Conservation (phyloP, 2,888 invertebrate species). For the Hirtodrosophila trivittata region DNA sequence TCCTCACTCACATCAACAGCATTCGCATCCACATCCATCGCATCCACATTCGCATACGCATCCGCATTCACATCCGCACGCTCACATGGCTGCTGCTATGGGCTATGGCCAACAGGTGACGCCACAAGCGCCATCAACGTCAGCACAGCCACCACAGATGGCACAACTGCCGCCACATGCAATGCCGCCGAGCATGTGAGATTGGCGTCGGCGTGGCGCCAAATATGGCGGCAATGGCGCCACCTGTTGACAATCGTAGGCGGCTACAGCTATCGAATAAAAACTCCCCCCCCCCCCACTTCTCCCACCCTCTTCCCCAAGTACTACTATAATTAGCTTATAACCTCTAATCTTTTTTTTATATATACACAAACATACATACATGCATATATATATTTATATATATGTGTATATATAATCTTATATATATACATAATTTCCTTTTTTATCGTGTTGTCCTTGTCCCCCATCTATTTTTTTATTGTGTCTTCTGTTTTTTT, state of each 20-base stretch:
- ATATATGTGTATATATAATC: too few species aligned
- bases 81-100: slow-evolving; percentile 67
- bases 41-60: slow-evolving; percentile 46
- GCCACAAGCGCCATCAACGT: slow-evolving; percentile 35
- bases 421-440: too few species aligned
- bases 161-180: slow-evolving; percentile 29
- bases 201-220: slow-evolving; percentile 77
- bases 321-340: slow-evolving; percentile 42
- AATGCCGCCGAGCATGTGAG: slow-evolving; percentile 61
- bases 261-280: slow-evolving; percentile 25
- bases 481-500: slow-evolving; percentile 46
- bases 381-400: too few species aligned
- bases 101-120: slow-evolving; percentile 67
- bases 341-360: slow-evolving; percentile 13
- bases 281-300: too few species aligned
- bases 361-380: slow-evolving; percentile 8
- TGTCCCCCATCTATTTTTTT: slow-evolving; percentile 26
- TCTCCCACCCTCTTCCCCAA: not conserved
- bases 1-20: slow-evolving; percentile 52
- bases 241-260: slow-evolving; percentile 72
- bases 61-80: slow-evolving; percentile 49
- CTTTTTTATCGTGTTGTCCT: slow-evolving; percentile 33
- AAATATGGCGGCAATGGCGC: slow-evolving; percentile 68
- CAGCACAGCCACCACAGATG: slow-evolving; percentile 29
- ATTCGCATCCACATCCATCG: slow-evolving; percentile 43